phyloP scores from a whole-genome alignment of 2,113 vertebrate genomes.

The Dendrocopos noguchii region DNA sequence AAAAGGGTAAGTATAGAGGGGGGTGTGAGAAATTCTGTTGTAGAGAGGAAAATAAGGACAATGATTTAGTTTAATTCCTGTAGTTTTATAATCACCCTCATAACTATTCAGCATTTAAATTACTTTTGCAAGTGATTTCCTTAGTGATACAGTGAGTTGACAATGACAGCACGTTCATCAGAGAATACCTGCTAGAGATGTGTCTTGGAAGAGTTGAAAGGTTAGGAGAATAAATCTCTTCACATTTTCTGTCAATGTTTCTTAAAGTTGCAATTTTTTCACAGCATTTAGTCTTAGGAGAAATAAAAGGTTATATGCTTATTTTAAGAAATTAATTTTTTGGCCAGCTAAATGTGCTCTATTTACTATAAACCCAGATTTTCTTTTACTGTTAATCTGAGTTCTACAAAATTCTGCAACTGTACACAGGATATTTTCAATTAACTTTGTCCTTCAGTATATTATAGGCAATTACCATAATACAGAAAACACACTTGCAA shows the following conservation, averaged over 20 bases:
- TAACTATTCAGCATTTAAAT: conserved; percentile 30
- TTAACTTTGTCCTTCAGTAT: neutral
- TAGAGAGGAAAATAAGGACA: neutral
- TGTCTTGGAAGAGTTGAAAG: neutral
- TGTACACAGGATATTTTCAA: neutral
- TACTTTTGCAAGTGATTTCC: neutral
- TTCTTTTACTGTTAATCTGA: neutral
- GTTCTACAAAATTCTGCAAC: neutral
- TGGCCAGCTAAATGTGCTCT: neutral
- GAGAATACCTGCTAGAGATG: neutral
- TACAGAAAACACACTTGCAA: conserved; percentile 9
- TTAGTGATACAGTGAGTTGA: neutral
- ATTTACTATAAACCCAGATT: neutral
- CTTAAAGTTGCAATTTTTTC: neutral
- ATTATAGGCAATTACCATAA: conserved; percentile 20
- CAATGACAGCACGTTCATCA: neutral
- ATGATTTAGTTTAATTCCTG: conserved; percentile 23
- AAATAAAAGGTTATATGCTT: neutral
- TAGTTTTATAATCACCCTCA: conserved; percentile 24
- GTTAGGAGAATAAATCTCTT: neutral
- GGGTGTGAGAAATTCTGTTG: neutral
- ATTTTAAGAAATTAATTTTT: neutral
- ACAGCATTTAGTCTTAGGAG: neutral
- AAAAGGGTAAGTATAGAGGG: neutral
- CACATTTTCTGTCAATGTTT: neutral